A percentile compares a stretch with the other conserved stretches of the same genome.
Conservation (phyloP, 2,888 invertebrate genomes). For the Steromphala cineraria region DNA sequence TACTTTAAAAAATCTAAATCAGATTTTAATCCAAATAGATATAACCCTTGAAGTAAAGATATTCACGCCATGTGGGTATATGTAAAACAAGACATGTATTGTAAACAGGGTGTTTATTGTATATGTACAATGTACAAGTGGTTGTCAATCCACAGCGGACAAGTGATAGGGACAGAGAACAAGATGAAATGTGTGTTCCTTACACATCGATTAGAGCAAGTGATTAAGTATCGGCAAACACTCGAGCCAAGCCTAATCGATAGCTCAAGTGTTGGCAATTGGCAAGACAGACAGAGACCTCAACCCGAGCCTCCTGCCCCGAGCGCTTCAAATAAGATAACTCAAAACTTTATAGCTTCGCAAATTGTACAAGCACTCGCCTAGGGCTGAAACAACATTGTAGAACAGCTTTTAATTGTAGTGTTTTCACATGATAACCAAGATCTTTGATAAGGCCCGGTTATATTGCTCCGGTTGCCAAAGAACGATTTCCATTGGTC, state of each 20-base stretch:
- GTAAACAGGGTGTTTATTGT: too few species aligned
- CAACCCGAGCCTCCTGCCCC: neutral
- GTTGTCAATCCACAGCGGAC: neutral
- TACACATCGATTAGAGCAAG: neutral
- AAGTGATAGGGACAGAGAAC: neutral
- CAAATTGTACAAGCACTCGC: neutral
- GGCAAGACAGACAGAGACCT: neutral
- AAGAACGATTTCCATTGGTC: neutral
- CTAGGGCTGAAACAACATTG: neutral
- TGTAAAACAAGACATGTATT: too few species aligned
- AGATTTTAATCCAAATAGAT: too few species aligned
- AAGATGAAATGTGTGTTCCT: neutral
- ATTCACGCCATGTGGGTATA: too few species aligned
- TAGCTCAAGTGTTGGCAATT: neutral
- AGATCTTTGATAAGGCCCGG: neutral
- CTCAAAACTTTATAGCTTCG: neutral
- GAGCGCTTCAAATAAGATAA: neutral
- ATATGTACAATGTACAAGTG: neutral
- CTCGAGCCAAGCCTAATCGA: neutral
- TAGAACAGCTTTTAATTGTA: neutral
- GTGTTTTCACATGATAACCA: neutral
- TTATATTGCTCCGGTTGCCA: neutral
- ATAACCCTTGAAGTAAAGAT: too few species aligned
- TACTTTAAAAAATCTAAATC: too few species aligned
- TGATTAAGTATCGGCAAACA: constrained; percentile 1